Evolutionary conservation across 2,797 vertebrate genomes (phyloP).

Genomic region (Cottoperca gobio): DNA sequence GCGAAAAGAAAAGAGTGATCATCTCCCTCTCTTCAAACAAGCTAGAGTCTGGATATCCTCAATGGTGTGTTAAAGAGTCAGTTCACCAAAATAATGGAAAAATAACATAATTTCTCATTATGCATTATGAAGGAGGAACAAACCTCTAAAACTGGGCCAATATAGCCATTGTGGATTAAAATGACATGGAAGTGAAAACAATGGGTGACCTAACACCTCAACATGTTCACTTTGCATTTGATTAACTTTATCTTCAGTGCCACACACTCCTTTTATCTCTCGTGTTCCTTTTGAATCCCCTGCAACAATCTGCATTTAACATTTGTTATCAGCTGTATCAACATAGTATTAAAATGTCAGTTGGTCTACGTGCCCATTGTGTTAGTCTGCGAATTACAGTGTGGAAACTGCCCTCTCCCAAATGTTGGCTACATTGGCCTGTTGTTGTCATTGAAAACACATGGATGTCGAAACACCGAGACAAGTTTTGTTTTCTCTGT

Average conservation of each 20-base stretch:
- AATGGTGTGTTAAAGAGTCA: constrained; percentile 28
- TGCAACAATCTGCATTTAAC: constrained; percentile 2
- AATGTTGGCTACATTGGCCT: background rate
- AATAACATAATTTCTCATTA: no score
- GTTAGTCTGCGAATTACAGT: background rate
- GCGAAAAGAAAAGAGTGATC: constrained; percentile 9
- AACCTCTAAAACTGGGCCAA: background rate
- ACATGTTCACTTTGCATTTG: background rate
- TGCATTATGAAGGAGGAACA: background rate
- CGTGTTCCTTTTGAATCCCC: background rate
- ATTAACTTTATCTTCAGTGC: constrained; percentile 17
- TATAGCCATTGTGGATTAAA: background rate
- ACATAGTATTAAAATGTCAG: background rate
- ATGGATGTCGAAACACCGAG: background rate
- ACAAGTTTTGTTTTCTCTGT: background rate
- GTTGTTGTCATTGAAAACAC: background rate
- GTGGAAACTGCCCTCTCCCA: background rate
- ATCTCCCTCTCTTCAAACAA: constrained; percentile 30
- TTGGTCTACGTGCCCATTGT: background rate
- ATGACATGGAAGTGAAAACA: background rate
- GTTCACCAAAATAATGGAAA: constrained; percentile 13
- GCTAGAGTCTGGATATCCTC: constrained; percentile 34
- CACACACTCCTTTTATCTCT: background rate
- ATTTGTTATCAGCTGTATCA: constrained; percentile 2
- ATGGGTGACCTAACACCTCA: background rate